Base-by-base conservation (phyloP, 2,113 vertebrate species). In the Hyperopisus bebe region DNA sequence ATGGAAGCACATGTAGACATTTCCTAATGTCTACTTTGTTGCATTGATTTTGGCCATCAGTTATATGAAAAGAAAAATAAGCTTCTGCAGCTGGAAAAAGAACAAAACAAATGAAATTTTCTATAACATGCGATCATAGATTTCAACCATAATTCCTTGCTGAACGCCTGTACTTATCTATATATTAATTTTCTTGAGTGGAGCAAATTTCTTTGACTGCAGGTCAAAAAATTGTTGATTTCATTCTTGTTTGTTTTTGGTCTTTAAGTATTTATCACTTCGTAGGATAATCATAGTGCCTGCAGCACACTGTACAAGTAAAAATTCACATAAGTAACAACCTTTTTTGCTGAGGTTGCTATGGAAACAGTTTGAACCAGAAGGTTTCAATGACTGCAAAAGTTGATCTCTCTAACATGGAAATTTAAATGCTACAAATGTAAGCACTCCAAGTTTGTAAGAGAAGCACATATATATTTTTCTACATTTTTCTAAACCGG, bases 281-380 rank as follows among this genome's bases (percentile, higher is more conserved):
- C 6, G 48, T 85, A 86, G 85, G 90, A 88, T 86, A 82, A 50
- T 89, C 48, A 80, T 90, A 50, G 21, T 47, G 55, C 47, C 87
- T 86, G 84, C 86, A 55, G 74, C 70, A 74, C 47, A 58, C 85
- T 66, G 17, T 31, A 66, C 80, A 70, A 89, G 74, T 85, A 85
- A 44, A 88, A 90, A 88, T 62, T 89, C 31, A 11, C 89, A 82
- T 21, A 92, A 90, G 90, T 88, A 90, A 77, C 83, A 86, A 89
- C 53, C 86, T 89, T 90, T 70, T 66, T 89, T 91, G 86, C 90
- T 48, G 70, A 21, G 88, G 91, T 93, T 92, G 84, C 89, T 89
- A 93, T 91, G 90, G 92, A 87, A 90, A 92, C 90, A 6, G 24
- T 80, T 89, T 88, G 89, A 89, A 86, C 88, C 88, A 90, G 90